Conservation (phyloP, 2,888 invertebrate genomes). For the Carpatolechia fugitivella region DNA sequence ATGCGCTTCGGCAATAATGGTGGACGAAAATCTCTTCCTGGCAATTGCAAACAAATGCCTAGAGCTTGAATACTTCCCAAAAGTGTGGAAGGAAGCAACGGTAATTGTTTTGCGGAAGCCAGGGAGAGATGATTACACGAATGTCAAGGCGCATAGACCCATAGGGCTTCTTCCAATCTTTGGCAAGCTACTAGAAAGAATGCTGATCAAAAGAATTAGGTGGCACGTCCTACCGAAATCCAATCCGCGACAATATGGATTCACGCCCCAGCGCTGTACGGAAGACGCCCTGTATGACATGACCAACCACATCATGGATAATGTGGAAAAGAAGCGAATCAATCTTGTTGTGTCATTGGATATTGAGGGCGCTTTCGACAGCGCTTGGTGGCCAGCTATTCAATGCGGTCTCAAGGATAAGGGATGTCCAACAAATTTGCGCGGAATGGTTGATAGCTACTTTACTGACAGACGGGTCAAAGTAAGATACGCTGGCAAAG, state of each 20-base stretch:
- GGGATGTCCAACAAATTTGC: not conserved
- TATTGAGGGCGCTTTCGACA: slow-evolving; percentile 14
- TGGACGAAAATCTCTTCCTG: not conserved
- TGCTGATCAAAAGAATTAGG: not conserved
- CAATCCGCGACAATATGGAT: not conserved
- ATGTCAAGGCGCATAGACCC: slow-evolving; percentile 2
- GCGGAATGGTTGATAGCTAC: slow-evolving; percentile 5
- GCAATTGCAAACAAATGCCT: slow-evolving; percentile 13
- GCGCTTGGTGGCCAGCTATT: slow-evolving; percentile 15
- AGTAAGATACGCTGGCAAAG: slow-evolving; percentile 1
- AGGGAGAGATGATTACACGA: slow-evolving; percentile 16
- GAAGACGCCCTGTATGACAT: not conserved
- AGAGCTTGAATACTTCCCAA: slow-evolving; percentile 14
- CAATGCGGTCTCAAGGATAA: not conserved
- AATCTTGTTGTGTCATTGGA: not conserved
- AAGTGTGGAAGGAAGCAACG: slow-evolving; percentile 19
- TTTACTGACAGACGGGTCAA: slow-evolving; percentile 1
- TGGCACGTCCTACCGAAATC: not conserved
- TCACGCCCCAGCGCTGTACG: not conserved
- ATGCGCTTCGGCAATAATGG: not conserved
- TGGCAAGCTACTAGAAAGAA: not conserved
- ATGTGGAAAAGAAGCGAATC: not conserved
- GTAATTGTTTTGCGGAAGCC: slow-evolving; percentile 21
- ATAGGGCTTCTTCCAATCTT: not conserved
- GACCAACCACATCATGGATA: not conserved